A percentile compares a stretch with the other conserved stretches of the same genome.
Conservation (phyloP, 2,113 vertebrate genomes). For the Aix galericulata region DNA sequence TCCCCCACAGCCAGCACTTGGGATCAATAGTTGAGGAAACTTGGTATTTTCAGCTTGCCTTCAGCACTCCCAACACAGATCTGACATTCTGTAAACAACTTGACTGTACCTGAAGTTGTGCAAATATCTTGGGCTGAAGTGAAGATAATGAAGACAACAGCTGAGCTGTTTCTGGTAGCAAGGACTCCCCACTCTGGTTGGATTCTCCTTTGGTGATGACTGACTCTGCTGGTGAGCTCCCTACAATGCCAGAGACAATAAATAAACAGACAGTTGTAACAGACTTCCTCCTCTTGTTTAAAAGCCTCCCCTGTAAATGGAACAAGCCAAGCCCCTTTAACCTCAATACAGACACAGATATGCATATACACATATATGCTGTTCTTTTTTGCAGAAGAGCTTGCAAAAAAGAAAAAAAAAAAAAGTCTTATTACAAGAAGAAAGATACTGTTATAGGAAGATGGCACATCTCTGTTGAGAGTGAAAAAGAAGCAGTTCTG, state of each 20-base stretch:
- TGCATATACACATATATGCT: neutral
- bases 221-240: conserved; percentile 64
- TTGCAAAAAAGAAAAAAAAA: neutral
- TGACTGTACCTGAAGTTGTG: conserved; percentile 80
- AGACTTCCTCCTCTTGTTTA: neutral
- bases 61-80: neutral
- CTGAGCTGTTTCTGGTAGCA: conserved; percentile 75
- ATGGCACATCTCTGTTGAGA: neutral
- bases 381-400: neutral
- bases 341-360: neutral
- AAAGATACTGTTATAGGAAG: neutral
- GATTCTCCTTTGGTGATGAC: conserved; percentile 64
- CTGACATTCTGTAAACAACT: neutral
- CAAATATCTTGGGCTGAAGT: conserved; percentile 84
- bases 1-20: neutral
- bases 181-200: conserved; percentile 40
- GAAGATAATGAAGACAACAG: conserved; percentile 81
- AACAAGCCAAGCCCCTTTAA: neutral
- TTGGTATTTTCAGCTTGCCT: neutral
- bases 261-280: conserved; percentile 16
- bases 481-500: neutral
- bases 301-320: neutral
- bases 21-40: neutral
- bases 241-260: conserved; percentile 51
- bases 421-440: neutral